Base-by-base conservation (phyloP, 2,113 vertebrate species). In the Mustela lutreola region DNA sequence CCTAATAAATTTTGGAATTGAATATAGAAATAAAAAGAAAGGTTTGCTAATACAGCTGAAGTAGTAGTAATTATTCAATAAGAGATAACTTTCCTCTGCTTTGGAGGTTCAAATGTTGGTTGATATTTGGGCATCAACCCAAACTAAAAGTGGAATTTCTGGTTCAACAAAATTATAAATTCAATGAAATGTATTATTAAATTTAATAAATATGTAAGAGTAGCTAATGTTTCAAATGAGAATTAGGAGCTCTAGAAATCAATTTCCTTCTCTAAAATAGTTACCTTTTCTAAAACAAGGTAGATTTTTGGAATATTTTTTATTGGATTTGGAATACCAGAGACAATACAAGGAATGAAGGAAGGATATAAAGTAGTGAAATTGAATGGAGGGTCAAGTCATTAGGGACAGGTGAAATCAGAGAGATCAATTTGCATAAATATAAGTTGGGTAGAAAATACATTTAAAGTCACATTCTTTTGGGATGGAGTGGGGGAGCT, bases 1-100 rank as follows among this genome's bases (percentile, higher is more conserved):
- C 56, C 58, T 88, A 71, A 97, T 93, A 96, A 33, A 93, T 93
- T 91, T 80, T 85, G 62, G 94, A 96, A 92, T 14, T 12, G 53
- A 94, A 81, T 48, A 42, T 26, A 80, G 70, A 92, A 83, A 87
- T 88, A 81, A 80, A 87, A 86, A 93, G 48, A 45, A 85, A 73
- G 7, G 2, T 65, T 87, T 95, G 62, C 75, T 89, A 80, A 58
- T 84, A 70, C 4, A 67, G 8, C 39, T 91, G 15, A 26, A 91
- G 8, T 10, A 86, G 39, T 71, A 70, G 42, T 81, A 65, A 89
- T 76, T 81, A 78, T 75, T 96, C 63, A 91, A 58, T 28, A 88
- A 22, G n/a, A 93, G 39, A 42, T 24, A 50, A 67, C 14, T 87
- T 86, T 39, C 24, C 26, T 36, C n/a, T 26, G 4, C 50, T 92